Conservation (phyloP, 2,113 vertebrate genomes). For the Morone saxatilis region DNA sequence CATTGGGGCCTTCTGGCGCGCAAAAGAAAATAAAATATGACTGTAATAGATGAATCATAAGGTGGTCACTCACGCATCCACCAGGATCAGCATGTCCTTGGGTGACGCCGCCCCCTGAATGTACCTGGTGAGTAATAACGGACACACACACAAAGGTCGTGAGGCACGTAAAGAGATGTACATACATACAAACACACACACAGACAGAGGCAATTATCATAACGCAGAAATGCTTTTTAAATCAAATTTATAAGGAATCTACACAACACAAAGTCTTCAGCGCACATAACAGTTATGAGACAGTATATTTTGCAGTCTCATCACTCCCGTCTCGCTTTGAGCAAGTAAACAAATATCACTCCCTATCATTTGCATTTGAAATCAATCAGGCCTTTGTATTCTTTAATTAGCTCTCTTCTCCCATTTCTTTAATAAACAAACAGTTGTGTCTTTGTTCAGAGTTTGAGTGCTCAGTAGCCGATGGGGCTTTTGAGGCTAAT, state of each 20-base stretch:
- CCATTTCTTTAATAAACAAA: slow-evolving; percentile 48
- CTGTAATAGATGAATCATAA: slow-evolving; percentile 54
- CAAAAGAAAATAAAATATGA: slow-evolving; percentile 57
- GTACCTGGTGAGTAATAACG: slow-evolving; percentile 87
- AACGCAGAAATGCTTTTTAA: background rate
- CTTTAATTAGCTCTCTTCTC: slow-evolving; percentile 25
- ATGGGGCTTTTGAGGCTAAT: slow-evolving; percentile 27
- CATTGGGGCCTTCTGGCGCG: slow-evolving; percentile 24
- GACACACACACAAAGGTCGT: slow-evolving; percentile 33
- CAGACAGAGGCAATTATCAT: background rate
- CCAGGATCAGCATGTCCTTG: slow-evolving; percentile 98
- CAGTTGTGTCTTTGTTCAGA: slow-evolving; percentile 20
- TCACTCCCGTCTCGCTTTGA: background rate
- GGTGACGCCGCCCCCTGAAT: slow-evolving; percentile 98
- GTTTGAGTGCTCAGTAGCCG: background rate
- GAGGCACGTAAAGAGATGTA: slow-evolving; percentile 1
- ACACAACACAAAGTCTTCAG: background rate
- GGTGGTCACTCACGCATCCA: slow-evolving; percentile 92
- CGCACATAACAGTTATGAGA: background rate
- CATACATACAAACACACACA: background rate
- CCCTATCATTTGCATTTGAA: slow-evolving; percentile 16
- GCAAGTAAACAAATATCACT: slow-evolving; percentile 9
- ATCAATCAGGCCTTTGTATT: slow-evolving; percentile 7
- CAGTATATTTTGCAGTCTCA: background rate
- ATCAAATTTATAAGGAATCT: background rate